These are phyloP conservation scores for Pelecanoides urinatrix DNA, from an alignment of 2,113 vertebrate genomes.

Conservation along the genomic window DNA sequence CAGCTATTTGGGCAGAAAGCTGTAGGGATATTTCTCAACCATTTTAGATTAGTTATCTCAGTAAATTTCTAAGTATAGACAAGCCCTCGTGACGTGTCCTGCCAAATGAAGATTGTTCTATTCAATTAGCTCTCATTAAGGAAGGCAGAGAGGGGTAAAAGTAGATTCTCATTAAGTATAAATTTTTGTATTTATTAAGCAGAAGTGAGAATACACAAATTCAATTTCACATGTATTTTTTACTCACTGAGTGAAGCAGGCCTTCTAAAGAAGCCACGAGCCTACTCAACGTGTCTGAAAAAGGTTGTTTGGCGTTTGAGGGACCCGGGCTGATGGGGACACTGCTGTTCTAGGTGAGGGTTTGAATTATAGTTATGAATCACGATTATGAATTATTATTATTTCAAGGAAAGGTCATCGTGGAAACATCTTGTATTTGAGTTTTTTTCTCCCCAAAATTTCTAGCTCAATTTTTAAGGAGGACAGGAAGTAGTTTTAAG, in stretches of 20 bases:
- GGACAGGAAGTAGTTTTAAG: background rate
- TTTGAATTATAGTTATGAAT: background rate
- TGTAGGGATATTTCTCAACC: slow-evolving; percentile 58
- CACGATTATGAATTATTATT: background rate
- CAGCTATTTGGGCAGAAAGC: slow-evolving; percentile 50
- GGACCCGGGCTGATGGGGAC: background rate
- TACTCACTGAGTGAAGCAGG: background rate
- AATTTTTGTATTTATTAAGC: slow-evolving; percentile 33
- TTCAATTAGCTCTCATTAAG: slow-evolving; percentile 53
- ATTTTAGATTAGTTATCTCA: slow-evolving; percentile 43
- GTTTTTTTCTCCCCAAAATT: rapidly evolving
- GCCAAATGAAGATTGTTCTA: slow-evolving; percentile 24
- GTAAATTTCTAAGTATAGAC: slow-evolving; percentile 57
- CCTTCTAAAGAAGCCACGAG: background rate
- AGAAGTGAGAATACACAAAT: background rate
- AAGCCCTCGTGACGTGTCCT: background rate
- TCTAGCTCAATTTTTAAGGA: background rate
- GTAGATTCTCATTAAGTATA: slow-evolving; percentile 2
- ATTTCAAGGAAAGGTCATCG: background rate
- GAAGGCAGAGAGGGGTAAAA: slow-evolving; percentile 5
- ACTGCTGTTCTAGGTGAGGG: background rate
- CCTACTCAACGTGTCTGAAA: rapidly evolving
- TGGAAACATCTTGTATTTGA: background rate
- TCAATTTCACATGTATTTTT: background rate
- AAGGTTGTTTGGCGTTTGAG: background rate